Evolutionary conservation across 2,797 vertebrate genomes (phyloP), one percentile per base, ranked within the genome.

Genomic region (Micrastur ruficollis): DNA sequence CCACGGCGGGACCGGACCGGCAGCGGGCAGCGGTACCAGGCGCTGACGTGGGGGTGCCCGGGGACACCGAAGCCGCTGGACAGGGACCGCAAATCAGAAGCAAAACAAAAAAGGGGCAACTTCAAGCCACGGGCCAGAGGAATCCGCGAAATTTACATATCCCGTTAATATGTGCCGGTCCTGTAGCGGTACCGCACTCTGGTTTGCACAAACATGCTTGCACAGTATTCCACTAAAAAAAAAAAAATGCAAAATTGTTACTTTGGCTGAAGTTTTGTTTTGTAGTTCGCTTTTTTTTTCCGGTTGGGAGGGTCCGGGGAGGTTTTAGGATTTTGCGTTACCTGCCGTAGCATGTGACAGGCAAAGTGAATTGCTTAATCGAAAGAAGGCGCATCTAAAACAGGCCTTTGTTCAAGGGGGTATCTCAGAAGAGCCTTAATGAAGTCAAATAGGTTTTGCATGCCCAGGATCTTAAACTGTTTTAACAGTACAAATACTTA

Each of bases 381-480:
- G 67, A 23, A 90, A 81, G 65, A 26, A 31, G n/a, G n/a, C 23
- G 89, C 49, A 72, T 56, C 29, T 61, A 31, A 92, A 90, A 86
- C 27, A 44, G 0, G 5, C 38, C 72, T 86, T 38, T 36, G 26
- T 63, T 78, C 91, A 86, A 78, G 62, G 40, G 5, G 2, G 34
- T 40, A 52, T 59, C 82, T 74, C 65, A 66, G 76, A 49, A 89
- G 18, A 90, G 78, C 42, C 63, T 59, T 93, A 75, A 94, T 81
- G 81, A 92, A 93, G 68, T 81, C 83, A 92, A 90, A 90, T 52
- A 63, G 66, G 58, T 58, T 94, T 93, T 89, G 53, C 78, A 89
- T 84, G 70, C 62, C 73, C 53, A 50, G 42, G 83, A 90, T 84
- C 76, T 68, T 81, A 84, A 92, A 53, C 20, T 53, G 20, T 55